Conservation (phyloP, 1,140 invertebrate species). For the Hyles vespertilio region DNA sequence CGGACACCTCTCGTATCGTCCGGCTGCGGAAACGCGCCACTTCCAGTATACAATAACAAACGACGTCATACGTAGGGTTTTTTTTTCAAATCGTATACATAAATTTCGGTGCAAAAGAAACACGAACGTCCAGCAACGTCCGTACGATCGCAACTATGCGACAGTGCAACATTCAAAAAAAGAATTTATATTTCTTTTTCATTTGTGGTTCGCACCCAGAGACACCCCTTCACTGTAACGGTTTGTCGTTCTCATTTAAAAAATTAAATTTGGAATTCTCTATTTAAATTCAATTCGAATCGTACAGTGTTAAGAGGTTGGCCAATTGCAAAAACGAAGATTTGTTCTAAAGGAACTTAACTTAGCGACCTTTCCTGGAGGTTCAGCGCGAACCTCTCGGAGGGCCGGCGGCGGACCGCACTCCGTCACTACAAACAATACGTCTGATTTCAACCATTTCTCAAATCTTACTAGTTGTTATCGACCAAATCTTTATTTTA, state of each 20-base stretch:
- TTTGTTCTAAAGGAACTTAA: conserved; percentile 70
- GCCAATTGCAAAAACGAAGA: conserved; percentile 78
- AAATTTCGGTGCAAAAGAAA: conserved; percentile 66
- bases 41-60: conserved; percentile 74
- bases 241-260: conserved; percentile 14
- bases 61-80: conserved; percentile 72
- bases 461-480: conserved; percentile 1
- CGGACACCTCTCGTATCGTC: background rate
- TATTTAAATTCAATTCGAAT: conserved; percentile 14
- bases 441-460: background rate
- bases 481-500: background rate
- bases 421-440: conserved; percentile 4
- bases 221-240: conserved; percentile 70
- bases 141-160: background rate
- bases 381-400: conserved; percentile 29
- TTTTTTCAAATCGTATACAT: conserved; percentile 72
- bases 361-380: conserved; percentile 44
- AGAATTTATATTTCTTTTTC: background rate
- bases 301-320: conserved; percentile 72
- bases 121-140: conserved; percentile 2
- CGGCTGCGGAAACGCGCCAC: conserved; percentile 1
- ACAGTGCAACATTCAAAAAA: background rate
- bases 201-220: conserved; percentile 45
- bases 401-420: conserved; percentile 24
- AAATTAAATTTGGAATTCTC: conserved; percentile 1